Evolutionary conservation across 2,888 invertebrate species (phyloP), one percentile per base, ranked within the genome.

Genomic region (Matsumyia berberina): DNA sequence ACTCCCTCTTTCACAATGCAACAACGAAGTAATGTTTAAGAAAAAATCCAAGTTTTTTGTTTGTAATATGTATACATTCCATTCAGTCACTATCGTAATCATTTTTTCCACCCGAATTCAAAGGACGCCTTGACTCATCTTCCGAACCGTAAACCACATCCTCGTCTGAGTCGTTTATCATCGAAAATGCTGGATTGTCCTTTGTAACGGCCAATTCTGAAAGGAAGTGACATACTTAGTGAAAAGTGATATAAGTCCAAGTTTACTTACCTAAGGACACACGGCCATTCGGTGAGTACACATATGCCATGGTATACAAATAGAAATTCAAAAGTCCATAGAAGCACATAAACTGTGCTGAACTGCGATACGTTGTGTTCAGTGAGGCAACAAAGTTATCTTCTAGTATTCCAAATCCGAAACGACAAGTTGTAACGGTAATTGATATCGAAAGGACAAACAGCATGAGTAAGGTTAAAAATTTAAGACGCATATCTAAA

Each of bases 111-210:
- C 94, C 94, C 62, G 96, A 94, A 87, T 96, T 96, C 62, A 97
- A 93, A 0, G 96, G 97, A 86, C 96, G 94, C 77, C 97, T 94
- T 89, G 96, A 96, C 88, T 97, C 97, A 89, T 97, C 97, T 87
- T 97, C 97, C 0, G 97, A 97, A 19, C 98, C 98, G 91, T 98
- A 98, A 88, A 98, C 96, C 7, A 98, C 97, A 87, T 98, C 98
- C 91, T 99, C 99, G 90, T 99, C 99, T 0, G 98, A 98, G 90
- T 99, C 99, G 92, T 99, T 99, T 88, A 99, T 91, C 98, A 99
- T 99, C 19, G 98, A 98, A 92, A 99, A 97, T 9, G 98, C 96
- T 57, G 99, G 98, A 93, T 99, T 98, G 93, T 99, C 99, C 93
- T 98, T 98, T 64, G 97, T 97, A 88, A 99, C 97, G 60, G 96